Evolutionary conservation across 2,888 invertebrate species (phyloP).

Genomic region (Hydropsyche betteni): DNA sequence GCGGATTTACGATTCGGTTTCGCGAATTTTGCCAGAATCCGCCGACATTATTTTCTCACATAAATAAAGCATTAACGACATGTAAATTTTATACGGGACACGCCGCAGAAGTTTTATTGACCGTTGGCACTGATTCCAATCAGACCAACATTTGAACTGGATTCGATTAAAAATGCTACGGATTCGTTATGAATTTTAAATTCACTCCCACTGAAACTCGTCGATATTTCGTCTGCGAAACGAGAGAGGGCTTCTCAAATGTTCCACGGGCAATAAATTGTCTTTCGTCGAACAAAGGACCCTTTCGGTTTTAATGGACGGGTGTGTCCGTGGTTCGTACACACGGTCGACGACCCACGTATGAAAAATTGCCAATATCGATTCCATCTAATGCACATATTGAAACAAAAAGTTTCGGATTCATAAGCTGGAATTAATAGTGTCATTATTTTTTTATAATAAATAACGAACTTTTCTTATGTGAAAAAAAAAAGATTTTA

Average conservation of each 20-base stretch:
- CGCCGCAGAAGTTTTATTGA: conserved; percentile 7
- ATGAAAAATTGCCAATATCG: conserved; percentile 6
- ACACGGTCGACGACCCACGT: conserved; percentile 1
- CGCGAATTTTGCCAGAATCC: no score
- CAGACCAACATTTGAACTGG: conserved; percentile 25
- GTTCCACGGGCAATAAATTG: neutral
- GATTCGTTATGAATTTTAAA: conserved; percentile 18
- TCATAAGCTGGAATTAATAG: no score
- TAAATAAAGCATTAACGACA: no score
- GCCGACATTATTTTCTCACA: no score
- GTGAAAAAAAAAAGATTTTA: no score
- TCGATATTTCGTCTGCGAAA: neutral
- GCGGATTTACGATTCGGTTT: no score
- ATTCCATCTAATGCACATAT: conserved; percentile 8
- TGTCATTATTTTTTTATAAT: neutral
- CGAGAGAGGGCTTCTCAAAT: no score
- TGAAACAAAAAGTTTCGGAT: neutral
- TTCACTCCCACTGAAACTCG: neutral
- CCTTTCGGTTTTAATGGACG: neutral
- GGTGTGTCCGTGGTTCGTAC: conserved; percentile 6
- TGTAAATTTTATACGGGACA: conserved; percentile 10
- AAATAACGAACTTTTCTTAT: neutral
- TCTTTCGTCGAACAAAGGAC: neutral
- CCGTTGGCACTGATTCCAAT: conserved; percentile 17
- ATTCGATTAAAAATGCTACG: conserved; percentile 18